Percentiles rank a stretch among this genome's conserved stretches.
phyloP scores from a whole-genome alignment of 2,113 vertebrate species.

The Hyla sarda region DNA sequence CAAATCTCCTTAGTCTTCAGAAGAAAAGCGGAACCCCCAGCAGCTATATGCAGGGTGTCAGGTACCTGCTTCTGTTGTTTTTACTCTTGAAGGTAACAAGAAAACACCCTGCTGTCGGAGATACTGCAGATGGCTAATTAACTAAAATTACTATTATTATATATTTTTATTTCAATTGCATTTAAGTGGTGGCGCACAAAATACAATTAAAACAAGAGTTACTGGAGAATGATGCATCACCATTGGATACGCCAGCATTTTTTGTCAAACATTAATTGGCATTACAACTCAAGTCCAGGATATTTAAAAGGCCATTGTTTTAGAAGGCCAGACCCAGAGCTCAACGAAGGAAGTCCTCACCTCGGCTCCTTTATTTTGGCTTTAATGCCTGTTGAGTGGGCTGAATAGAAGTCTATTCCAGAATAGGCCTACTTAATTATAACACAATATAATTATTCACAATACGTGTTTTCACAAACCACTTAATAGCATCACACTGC shows the following conservation, averaged over 20 bases:
- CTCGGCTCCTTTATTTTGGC: conserved; percentile 11
- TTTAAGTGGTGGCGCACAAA: conserved; percentile 57
- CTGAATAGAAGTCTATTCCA: conserved; percentile 48
- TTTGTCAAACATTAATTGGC: background rate
- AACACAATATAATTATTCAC: conserved; percentile 53
- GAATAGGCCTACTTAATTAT: conserved; percentile 43
- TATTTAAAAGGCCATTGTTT: conserved; percentile 34
- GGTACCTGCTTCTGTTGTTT: conserved; percentile 61
- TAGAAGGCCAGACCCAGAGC: conserved; percentile 38
- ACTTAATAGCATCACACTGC: conserved; percentile 26
- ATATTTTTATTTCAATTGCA: conserved; percentile 52
- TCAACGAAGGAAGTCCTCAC: conserved; percentile 23
- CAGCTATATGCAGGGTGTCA: conserved; percentile 46
- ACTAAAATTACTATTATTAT: conserved; percentile 52
- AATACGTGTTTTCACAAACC: conserved; percentile 51
- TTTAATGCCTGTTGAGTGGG: conserved; percentile 49
- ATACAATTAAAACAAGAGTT: conserved; percentile 32
- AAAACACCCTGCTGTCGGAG: background rate
- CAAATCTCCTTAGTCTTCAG: conserved; percentile 53
- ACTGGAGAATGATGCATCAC: background rate
- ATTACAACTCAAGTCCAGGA: background rate
- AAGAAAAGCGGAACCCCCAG: conserved; percentile 62
- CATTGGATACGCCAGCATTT: background rate
- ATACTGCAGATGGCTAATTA: conserved; percentile 55
- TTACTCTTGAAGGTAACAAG: conserved; percentile 55